Percentiles rank a stretch among this genome's conserved stretches.
Evolutionary conservation across 2,113 vertebrate species (phyloP).

Genomic region (Oreochromis aureus): DNA sequence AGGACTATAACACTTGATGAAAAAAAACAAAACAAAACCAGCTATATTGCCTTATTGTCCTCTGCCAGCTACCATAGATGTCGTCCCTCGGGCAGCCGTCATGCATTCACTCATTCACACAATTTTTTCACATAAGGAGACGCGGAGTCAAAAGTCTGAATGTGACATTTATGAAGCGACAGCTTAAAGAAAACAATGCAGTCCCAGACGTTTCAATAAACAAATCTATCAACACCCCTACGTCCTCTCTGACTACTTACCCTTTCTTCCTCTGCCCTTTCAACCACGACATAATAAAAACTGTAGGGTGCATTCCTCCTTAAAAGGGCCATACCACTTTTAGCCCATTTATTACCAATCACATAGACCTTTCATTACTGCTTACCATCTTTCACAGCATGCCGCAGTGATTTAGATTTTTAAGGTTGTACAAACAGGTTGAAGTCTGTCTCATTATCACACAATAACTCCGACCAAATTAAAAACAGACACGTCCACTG

Average conservation of each 20-base stretch:
- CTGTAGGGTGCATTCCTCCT: neutral
- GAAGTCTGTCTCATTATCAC: slow-evolving; percentile 42
- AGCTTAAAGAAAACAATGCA: slow-evolving; percentile 61
- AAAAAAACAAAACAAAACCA: slow-evolving; percentile 2
- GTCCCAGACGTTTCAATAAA: slow-evolving; percentile 40
- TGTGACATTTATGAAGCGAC: slow-evolving; percentile 68
- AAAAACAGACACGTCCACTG: slow-evolving; percentile 29
- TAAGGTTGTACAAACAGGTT: slow-evolving; percentile 2
- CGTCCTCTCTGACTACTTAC: neutral
- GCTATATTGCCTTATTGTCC: slow-evolving; percentile 46
- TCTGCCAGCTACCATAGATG: neutral
- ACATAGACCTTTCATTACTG: slow-evolving; percentile 7
- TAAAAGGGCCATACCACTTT: neutral
- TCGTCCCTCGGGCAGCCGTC: neutral
- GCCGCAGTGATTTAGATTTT: slow-evolving; percentile 2
- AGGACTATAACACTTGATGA: slow-evolving; percentile 7
- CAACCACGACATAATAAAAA: slow-evolving; percentile 37
- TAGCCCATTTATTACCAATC: slow-evolving; percentile 8
- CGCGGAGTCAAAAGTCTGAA: neutral
- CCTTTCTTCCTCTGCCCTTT: slow-evolving; percentile 26
- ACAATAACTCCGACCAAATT: slow-evolving; percentile 22
- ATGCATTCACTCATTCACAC: slow-evolving; percentile 14
- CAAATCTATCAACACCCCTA: slow-evolving; percentile 14
- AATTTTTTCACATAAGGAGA: neutral
- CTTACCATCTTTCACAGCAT: slow-evolving; percentile 5